Percentiles rank a stretch among this genome's conserved stretches.
Evolutionary conservation across 2,113 vertebrate genomes (phyloP).

Genomic region (Dicrurus megarhynchus): DNA sequence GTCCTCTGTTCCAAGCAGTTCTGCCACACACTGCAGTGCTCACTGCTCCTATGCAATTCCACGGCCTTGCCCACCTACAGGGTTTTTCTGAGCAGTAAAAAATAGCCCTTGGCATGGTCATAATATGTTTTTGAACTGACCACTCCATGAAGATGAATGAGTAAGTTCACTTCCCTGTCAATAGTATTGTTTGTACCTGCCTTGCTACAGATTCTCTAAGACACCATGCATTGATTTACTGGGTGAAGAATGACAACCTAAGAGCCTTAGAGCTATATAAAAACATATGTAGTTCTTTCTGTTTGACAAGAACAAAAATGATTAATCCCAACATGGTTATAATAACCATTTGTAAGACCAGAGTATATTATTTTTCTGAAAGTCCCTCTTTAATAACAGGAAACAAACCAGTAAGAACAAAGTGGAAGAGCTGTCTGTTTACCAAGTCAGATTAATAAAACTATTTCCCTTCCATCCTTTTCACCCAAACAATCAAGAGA

Average conservation of each 20-base stretch:
- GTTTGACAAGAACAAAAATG: background rate
- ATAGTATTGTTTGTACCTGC: slow-evolving; percentile 13
- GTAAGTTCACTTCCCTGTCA: slow-evolving; percentile 9
- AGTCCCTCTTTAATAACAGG: background rate
- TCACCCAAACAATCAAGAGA: background rate
- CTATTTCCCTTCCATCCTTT: background rate
- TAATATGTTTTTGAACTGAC: slow-evolving; percentile 2
- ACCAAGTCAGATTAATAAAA: background rate
- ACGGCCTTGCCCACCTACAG: background rate
- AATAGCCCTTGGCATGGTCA: background rate
- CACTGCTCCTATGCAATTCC: background rate
- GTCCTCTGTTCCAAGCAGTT: background rate
- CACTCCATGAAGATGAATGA: slow-evolving; percentile 34
- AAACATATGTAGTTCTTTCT: background rate
- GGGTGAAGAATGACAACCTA: background rate
- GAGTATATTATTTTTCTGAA: background rate
- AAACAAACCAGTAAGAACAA: background rate
- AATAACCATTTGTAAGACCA: background rate
- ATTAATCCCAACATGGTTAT: background rate
- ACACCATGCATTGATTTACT: slow-evolving; percentile 26
- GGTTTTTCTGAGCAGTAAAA: background rate
- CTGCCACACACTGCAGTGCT: background rate
- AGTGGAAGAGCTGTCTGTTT: background rate
- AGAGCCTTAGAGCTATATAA: background rate
- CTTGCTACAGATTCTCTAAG: background rate